Base-by-base conservation (phyloP, 2,888 invertebrate genomes). In the Galeruca laticollis region DNA sequence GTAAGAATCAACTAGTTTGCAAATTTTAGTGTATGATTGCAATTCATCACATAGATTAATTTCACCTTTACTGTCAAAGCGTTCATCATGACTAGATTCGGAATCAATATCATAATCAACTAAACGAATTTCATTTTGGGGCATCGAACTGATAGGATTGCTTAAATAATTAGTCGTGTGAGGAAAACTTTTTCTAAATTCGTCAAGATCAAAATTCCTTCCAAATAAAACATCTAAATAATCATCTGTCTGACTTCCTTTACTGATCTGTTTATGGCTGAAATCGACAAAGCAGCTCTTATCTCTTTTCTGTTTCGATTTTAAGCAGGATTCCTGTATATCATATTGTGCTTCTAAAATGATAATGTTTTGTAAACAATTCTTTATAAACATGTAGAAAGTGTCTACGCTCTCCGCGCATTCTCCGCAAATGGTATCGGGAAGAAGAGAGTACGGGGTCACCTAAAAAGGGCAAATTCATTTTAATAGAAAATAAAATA, bases 221-320 rank as follows among this genome's bases (percentile, higher is more conserved):
- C 76, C 77, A 26, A 73, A 63, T 52, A 78, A 57, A 43, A 79
- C 70, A 68, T 80, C 79, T 13, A 79, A 70, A 73, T 71, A 76
- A 70, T 86, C 77, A 77, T 84, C 75, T 75, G 82, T 84, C 82
- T 87, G 80, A 71, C 82, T 74, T 77, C 81, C 75, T 79, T 80
- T 80, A 61, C 79, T 75, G 74, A 80, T 70, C 75, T 81, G 78
- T 76, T 81, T 65, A 77, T 83, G 35, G 78, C 82, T 64, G 77
- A 84, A 76, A 80, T 87, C 85, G 0, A 85, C 84, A 37, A 83
- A 76, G 75, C 86, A 87, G n/a, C 86, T 84, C 75, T 87, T 87
- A 11, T 87, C 88, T 65, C 79, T 80, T 60, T 84, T 82, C 61
- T 84, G 80, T 72, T 84, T 85, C 11, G 79, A 82, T 81, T 82